Evolutionary conservation across 2,797 vertebrate species (phyloP), one percentile per base, ranked within the genome.

Genomic region (Tadarida brasiliensis): DNA sequence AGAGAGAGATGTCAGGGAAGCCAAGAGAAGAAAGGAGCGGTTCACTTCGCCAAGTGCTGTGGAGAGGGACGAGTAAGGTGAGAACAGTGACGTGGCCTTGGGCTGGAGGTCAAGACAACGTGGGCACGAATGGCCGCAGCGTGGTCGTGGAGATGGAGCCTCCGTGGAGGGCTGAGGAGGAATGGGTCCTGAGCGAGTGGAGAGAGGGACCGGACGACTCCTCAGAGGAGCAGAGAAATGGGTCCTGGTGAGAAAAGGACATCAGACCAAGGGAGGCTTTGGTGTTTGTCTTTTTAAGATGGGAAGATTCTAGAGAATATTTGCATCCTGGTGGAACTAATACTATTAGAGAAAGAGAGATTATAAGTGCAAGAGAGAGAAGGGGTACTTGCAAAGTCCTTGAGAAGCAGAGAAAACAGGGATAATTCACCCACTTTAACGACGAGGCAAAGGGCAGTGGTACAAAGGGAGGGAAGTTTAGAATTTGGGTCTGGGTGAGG

Each of bases 271-370:
- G 51, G 44, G 47, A 77, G 35, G 12, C 57, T 87, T 67, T 87
- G 49, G 39, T 7, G 93, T 94, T 76, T 51, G 9, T 63, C 67
- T 78, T 86, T 82, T 77, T 57, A 76, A 84, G 24, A 86, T 30
- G 11, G 11, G 59, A 91, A n/a, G 49, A 54, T 68, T 87, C 57
- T 70, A 4, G 22, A 90, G 57, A 90, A 51, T 16, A 47, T 86
- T 71, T 94, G 82, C 94, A 97, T 96, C 97, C 98, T 97, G 86
- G 65, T 2, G 67, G 81, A 93, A 91, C 15, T 7, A 83, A 70
- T 54, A 59, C 91, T 51, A 19, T 14, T 6, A 94, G 22, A 91
- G 96, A 97, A 91, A 28, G n/a, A 54, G 12, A 44, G 7, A 20
- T 74, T 28, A n/a, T 7, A 81, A n/a, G 76, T 84, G 47, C 44